Base-by-base conservation (phyloP, 2,113 vertebrate genomes). In the Anseranas semipalmata region DNA sequence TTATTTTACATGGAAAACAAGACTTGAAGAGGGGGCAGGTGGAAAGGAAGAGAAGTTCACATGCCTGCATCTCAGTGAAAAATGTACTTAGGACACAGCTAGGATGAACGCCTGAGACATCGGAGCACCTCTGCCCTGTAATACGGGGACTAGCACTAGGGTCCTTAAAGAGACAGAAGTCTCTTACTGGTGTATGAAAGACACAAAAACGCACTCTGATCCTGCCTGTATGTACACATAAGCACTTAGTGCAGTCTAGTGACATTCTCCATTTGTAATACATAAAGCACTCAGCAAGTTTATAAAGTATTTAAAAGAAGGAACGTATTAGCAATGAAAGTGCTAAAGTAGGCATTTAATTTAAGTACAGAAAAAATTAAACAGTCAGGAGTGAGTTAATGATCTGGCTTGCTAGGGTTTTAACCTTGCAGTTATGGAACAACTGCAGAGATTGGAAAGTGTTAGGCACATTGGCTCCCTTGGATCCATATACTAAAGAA, bases 341-440 rank as follows among this genome's bases (percentile, higher is more conserved):
- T 41, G 4, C 48, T 87, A 48, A 75, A 60, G 13, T 22, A 18
- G 32, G 15, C 4, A 11, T 74, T 93, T 93, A 77, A 55, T 79
- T 85, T 53, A 68, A 13, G 14, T 46, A 60, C 9, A 46, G 18
- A 72, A 80, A 77, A 84, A 16, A 19, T 52, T 39, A 81, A 72
- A 48, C 45, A 75, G 88, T 75, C 56, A 92, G 48, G 83, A 94
- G 58, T 50, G 83, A 94, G 90, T 95, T 94, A 95, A 96, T 58
- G 48, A 79, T 94, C 70, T 87, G 58, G 56, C 15, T 58, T 92
- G 53, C 60, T 68, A 56, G 10, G 39, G 11, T 78, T 95, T 94
- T 92, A 90, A 95, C 90, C 70, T 93, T 79, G 73, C 73, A 79
- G 73, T 94, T 96, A 90, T 92, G 96, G 95, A 97, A 96, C 85